These are phyloP conservation scores for human DNA, from an alignment of 2,113 vertebrate species.

Conservation along the genomic window GRCh38 chr3:130836001-130836500, in stretches of 20 bases:
- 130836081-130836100: background rate
- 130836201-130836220: background rate
- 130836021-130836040: background rate
- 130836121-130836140: background rate
- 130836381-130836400: background rate
- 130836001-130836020: background rate
- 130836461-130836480: background rate
- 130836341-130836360: background rate
- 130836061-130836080: background rate
- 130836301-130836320: background rate
- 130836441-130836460: background rate
- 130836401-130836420: background rate
- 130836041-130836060: background rate
- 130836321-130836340: background rate
- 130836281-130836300: background rate
- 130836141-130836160: background rate
- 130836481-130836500: background rate
- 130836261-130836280: slow-evolving; percentile 12
- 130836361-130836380: background rate
- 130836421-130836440: background rate
- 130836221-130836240: background rate
- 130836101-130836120: background rate
- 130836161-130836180: background rate
- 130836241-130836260: background rate
- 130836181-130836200: background rate